Evolutionary conservation across 1,140 invertebrate species (phyloP).

Genomic region (Bemisia tabaci): DNA sequence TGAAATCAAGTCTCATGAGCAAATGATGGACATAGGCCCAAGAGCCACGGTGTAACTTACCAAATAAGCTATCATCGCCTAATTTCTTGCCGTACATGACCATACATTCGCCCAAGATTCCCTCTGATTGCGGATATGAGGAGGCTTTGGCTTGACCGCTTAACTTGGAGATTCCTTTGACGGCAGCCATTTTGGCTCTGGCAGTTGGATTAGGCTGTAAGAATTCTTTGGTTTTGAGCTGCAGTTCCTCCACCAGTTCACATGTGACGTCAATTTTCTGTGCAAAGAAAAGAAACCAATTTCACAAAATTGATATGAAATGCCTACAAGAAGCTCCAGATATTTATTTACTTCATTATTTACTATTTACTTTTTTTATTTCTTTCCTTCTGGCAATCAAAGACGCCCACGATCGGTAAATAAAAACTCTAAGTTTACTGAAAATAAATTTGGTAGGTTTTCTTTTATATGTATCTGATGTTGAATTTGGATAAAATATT

Average conservation of each 20-base stretch:
- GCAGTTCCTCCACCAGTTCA: conserved; percentile 89
- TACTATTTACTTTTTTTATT: too few relatives aligned
- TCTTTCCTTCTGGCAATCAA: too few relatives aligned
- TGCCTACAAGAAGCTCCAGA: not conserved
- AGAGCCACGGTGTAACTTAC: conserved; percentile 39
- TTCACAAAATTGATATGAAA: conserved; percentile 17
- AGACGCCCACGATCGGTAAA: too few relatives aligned
- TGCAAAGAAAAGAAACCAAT: too few relatives aligned
- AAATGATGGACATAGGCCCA: too few relatives aligned
- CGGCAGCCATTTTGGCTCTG: conserved; percentile 86
- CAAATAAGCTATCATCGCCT: conserved; percentile 87
- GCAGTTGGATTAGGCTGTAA: conserved; percentile 97
- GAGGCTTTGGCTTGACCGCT: conserved; percentile 78
- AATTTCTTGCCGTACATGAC: conserved; percentile 87
- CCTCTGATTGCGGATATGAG: conserved; percentile 97
- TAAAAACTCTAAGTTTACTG: too few relatives aligned
- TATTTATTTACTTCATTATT: not conserved
- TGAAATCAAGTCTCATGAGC: too few relatives aligned
- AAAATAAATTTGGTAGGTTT: too few relatives aligned
- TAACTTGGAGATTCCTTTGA: conserved; percentile 78
- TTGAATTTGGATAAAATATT: too few relatives aligned
- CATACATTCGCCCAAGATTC: conserved; percentile 94
- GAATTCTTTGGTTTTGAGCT: conserved; percentile 95
- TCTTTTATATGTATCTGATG: too few relatives aligned
- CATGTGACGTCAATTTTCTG: conserved; percentile 93